A percentile compares a stretch with the other conserved stretches of the same genome.
phyloP scores from a whole-genome alignment of 2,888 invertebrate species.

The Cephonodes hylas region DNA sequence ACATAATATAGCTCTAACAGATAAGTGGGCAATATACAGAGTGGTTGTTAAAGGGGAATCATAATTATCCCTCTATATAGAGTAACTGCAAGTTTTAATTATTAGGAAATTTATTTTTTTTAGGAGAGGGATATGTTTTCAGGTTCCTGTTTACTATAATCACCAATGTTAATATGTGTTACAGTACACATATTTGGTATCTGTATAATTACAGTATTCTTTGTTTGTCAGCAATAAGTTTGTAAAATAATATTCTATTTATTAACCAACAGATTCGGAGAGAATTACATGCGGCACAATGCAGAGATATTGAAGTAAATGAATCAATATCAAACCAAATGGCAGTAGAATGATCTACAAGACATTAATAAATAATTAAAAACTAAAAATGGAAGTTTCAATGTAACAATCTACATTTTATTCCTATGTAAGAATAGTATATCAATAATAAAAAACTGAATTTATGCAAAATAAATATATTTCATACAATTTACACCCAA shows the following conservation, averaged over 20 bases:
- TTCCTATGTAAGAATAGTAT: not conserved
- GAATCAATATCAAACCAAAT: conserved; percentile 49
- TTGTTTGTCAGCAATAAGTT: too few species aligned
- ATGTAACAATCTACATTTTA: not conserved
- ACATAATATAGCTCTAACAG: not conserved
- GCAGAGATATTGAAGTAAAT: conserved; percentile 86
- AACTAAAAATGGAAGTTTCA: not conserved
- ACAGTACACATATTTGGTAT: too few species aligned
- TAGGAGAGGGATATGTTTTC: too few species aligned
- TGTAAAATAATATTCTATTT: not conserved
- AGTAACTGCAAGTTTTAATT: too few species aligned
- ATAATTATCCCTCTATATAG: too few species aligned
- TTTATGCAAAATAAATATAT: not conserved
- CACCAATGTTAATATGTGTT: too few species aligned
- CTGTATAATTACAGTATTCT: too few species aligned
- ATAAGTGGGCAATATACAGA: too few species aligned
- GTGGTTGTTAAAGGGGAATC: too few species aligned
- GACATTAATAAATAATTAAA: not conserved
- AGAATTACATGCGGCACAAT: conserved; percentile 91
- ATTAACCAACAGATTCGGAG: conserved; percentile 84
- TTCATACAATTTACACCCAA: not conserved
- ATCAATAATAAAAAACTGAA: too few species aligned
- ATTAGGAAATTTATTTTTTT: too few species aligned
- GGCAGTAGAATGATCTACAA: conserved; percentile 56
- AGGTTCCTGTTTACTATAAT: too few species aligned